These are phyloP conservation scores for Podargus strigoides DNA, from an alignment of 2,797 vertebrate species.

Conservation along the genomic window DNA sequence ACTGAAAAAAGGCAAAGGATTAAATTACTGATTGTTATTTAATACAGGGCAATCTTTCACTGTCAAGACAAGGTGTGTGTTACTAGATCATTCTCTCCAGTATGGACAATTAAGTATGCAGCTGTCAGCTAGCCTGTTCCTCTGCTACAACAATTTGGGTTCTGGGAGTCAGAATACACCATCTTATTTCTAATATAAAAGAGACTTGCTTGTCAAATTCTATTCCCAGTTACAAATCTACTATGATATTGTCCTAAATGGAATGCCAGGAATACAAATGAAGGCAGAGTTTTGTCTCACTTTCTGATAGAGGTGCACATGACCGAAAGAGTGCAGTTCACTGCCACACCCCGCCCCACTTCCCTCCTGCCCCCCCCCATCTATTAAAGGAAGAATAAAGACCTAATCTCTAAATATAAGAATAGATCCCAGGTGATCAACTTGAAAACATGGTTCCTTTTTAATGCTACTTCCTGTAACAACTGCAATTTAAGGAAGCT, in stretches of 20 bases:
- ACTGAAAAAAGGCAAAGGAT: constrained; percentile 72
- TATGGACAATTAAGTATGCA: not conserved
- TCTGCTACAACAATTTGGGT: not conserved
- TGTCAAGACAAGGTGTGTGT: not conserved
- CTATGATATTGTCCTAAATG: not conserved
- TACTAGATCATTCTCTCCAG: not conserved
- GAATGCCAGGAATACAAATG: not conserved
- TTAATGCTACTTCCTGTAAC: not conserved
- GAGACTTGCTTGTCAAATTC: not conserved
- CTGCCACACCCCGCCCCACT: not conserved
- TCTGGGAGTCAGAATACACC: not conserved
- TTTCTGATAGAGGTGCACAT: not conserved
- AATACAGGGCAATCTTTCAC: not conserved
- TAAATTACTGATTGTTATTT: not conserved
- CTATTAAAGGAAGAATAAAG: not conserved
- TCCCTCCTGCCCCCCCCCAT: too few relatives aligned
- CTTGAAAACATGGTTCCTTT: not conserved
- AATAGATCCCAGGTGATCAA: not conserved
- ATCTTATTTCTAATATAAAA: not conserved
- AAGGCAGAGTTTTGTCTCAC: not conserved
- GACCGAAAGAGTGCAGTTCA: not conserved
- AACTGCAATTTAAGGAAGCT: not conserved
- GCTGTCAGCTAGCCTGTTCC: not conserved
- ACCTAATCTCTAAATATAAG: not conserved
- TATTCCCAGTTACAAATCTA: not conserved